Evolutionary conservation across 1,140 invertebrate genomes (phyloP).

Genomic region (Panagrolaimus sp.): DNA sequence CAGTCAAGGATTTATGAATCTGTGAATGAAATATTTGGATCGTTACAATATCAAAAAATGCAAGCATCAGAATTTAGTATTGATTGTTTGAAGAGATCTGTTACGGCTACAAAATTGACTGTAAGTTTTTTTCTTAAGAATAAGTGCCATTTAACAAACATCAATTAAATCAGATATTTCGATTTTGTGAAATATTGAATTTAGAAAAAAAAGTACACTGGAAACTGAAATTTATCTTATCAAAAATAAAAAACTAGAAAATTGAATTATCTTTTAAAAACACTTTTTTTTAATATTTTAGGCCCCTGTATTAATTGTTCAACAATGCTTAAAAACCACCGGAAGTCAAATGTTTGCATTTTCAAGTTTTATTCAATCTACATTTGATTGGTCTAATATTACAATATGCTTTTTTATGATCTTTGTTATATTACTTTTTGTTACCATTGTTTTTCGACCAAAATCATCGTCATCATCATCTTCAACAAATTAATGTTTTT

Average conservation of each 20-base stretch:
- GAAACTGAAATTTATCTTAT: too few relatives aligned
- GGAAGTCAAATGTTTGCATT: slow-evolving; percentile 21
- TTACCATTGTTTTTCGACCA: neutral
- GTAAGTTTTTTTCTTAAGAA: too few relatives aligned
- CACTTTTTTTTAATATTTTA: slow-evolving; percentile 19
- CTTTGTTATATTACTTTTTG: neutral
- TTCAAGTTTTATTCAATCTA: slow-evolving; percentile 16
- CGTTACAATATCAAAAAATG: neutral
- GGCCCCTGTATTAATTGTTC: slow-evolving; percentile 27
- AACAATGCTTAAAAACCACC: slow-evolving; percentile 24
- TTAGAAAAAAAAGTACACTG: too few relatives aligned
- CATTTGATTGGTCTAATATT: neutral
- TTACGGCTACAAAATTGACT: slow-evolving; percentile 27
- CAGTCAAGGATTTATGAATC: neutral
- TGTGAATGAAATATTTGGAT: slow-evolving; percentile 6
- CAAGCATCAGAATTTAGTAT: slow-evolving; percentile 15
- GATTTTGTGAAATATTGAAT: too few relatives aligned
- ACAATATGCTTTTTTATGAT: neutral
- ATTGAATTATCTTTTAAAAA: too few relatives aligned
- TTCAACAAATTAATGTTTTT: too few relatives aligned
- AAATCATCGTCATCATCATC: neutral
- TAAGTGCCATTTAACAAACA: too few relatives aligned
- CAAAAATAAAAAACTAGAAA: too few relatives aligned
- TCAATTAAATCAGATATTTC: too few relatives aligned
- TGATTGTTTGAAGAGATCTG: slow-evolving; percentile 25